These are phyloP conservation scores for Apodemia zela DNA, from an alignment of 2,888 invertebrate genomes.

Conservation along the genomic window DNA sequence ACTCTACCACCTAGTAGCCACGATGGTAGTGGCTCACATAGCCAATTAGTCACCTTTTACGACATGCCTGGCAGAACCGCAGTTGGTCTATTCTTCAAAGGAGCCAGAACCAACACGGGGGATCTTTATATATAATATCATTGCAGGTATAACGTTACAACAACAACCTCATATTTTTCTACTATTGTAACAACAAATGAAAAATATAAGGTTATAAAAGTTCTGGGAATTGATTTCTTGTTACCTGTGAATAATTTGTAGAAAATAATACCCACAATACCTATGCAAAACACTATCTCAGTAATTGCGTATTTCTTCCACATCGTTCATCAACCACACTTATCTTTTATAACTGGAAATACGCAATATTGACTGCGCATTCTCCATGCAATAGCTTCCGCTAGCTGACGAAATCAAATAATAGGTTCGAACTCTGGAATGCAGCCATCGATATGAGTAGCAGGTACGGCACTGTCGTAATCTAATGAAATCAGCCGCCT, in stretches of 20 bases:
- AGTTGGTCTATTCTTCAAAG: no score
- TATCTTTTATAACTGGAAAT: constrained; percentile 31
- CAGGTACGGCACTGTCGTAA: constrained; percentile 12
- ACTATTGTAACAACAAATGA: no score
- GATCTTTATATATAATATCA: no score
- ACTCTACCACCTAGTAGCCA: no score
- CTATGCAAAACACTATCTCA: constrained; percentile 3
- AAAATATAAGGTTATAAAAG: no score
- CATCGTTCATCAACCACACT: constrained; percentile 2
- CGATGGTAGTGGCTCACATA: no score
- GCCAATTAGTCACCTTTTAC: no score
- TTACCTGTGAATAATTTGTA: not conserved
- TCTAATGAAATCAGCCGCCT: constrained; percentile 10
- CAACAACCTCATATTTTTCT: no score
- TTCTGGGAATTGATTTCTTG: no score
- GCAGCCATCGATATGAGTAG: constrained; percentile 30
- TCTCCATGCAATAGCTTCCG: constrained; percentile 40
- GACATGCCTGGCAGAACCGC: no score
- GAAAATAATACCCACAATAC: not conserved
- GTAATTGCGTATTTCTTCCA: constrained; percentile 6
- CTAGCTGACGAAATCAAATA: constrained; percentile 42
- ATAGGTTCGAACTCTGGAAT: constrained; percentile 36
- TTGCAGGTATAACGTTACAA: no score
- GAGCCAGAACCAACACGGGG: no score
- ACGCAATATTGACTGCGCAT: constrained; percentile 37